Percentiles rank a stretch among this genome's conserved stretches.
Evolutionary conservation across 1,140 invertebrate genomes (phyloP).

Genomic region (Teleogryllus occipitalis): DNA sequence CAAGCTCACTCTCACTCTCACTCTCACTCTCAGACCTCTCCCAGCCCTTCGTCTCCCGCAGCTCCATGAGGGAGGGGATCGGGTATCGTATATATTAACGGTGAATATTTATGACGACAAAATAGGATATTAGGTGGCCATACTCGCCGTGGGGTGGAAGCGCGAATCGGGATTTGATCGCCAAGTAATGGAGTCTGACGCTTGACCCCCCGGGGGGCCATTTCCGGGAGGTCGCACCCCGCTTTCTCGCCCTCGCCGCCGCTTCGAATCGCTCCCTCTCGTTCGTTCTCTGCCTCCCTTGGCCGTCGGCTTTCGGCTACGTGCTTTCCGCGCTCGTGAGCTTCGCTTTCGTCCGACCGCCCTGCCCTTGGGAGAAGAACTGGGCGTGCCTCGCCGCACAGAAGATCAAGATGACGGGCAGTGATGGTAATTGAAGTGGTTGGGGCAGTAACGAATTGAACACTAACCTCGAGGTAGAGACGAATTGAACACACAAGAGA

Average conservation of each 20-base stretch:
- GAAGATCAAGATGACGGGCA: too few relatives aligned
- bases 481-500: too few relatives aligned
- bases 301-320: background rate
- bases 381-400: too few relatives aligned
- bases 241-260: background rate
- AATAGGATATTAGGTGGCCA: constrained; percentile 20
- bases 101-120: constrained; percentile 20
- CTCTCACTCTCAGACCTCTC: background rate
- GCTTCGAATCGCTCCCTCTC: constrained; percentile 3
- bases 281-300: background rate
- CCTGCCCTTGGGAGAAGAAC: too few relatives aligned
- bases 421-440: too few relatives aligned
- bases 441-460: too few relatives aligned
- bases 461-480: too few relatives aligned
- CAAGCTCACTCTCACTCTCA: too few relatives aligned
- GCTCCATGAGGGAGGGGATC: background rate
- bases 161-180: constrained; percentile 18
- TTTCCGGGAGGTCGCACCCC: constrained; percentile 8
- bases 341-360: too few relatives aligned
- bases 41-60: background rate
- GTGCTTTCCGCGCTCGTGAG: background rate
- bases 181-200: constrained; percentile 18
- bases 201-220: constrained; percentile 15
- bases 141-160: background rate
- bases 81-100: constrained; percentile 14